Evolutionary conservation across 2,113 vertebrate genomes (phyloP).

Genomic region (Centropus unirufus): DNA sequence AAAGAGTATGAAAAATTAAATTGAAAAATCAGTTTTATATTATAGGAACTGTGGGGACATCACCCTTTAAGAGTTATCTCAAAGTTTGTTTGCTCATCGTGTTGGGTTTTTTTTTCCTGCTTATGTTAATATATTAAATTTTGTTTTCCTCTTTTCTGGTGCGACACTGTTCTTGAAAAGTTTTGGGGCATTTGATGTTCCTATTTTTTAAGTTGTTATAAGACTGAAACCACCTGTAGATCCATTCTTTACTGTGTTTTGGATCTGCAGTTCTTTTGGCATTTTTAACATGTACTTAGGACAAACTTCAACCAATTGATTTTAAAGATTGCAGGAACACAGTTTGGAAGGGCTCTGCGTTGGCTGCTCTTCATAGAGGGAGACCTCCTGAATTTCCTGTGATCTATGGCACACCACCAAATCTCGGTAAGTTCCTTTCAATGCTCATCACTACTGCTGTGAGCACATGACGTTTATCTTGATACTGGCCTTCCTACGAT

Average conservation of each 20-base stretch:
- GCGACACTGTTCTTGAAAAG: background rate
- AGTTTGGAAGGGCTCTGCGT: conserved; percentile 88
- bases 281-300: background rate
- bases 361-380: conserved; percentile 95
- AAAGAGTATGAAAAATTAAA: background rate
- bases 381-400: conserved; percentile 95
- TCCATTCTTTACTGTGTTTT: accelerated
- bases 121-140: background rate
- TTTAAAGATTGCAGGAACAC: conserved; percentile 86
- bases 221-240: accelerated
- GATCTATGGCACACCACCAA: conserved; percentile 83
- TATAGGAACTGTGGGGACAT: accelerated
- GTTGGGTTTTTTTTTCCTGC: background rate
- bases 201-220: background rate
- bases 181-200: background rate
- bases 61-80: background rate
- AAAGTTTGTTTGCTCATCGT: background rate
- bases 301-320: conserved; percentile 25
- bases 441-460: background rate
- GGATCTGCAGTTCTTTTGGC: background rate
- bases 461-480: accelerated
- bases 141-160: background rate
- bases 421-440: conserved; percentile 79
- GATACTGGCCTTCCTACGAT: background rate
- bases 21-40: background rate